Percentiles rank a stretch among this genome's conserved stretches.
phyloP scores from a whole-genome alignment of 2,888 invertebrate species.

The Emesis furor region DNA sequence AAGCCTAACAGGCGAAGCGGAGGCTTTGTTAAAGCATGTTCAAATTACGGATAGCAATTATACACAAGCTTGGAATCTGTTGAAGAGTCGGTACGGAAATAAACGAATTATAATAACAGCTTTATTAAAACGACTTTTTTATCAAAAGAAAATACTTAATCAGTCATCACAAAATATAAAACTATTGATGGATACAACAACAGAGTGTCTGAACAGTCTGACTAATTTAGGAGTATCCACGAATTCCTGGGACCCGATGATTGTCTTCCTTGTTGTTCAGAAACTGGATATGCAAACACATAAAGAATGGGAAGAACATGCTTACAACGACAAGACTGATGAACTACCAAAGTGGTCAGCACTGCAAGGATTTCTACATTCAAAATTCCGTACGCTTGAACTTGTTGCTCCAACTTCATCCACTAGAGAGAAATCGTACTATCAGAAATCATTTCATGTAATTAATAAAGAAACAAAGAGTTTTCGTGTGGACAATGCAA shows the following conservation, averaged over 20 bases:
- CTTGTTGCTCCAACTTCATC: slow-evolving; percentile 39
- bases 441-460: slow-evolving; percentile 29
- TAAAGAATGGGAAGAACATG: not conserved
- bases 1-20: slow-evolving; percentile 61
- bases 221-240: slow-evolving; percentile 56
- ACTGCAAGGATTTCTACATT: slow-evolving; percentile 62
- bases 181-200: not conserved
- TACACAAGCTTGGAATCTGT: slow-evolving; percentile 46
- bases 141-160: slow-evolving; percentile 37
- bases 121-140: slow-evolving; percentile 39
- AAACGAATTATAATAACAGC: slow-evolving; percentile 28
- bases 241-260: slow-evolving; percentile 57
- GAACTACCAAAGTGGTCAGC: not conserved
- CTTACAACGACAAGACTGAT: not conserved
- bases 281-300: slow-evolving; percentile 35
- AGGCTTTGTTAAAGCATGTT: slow-evolving; percentile 47
- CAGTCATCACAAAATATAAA: not conserved
- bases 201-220: slow-evolving; percentile 37
- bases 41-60: slow-evolving; percentile 56
- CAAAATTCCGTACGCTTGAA: slow-evolving; percentile 72
- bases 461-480: not conserved
- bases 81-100: slow-evolving; percentile 45
- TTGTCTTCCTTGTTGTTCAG: slow-evolving; percentile 52
- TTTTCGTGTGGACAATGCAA: not conserved
- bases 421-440: not conserved